Evolutionary conservation across 2,888 invertebrate species (phyloP).

Genomic region (Anticlea derivata): DNA sequence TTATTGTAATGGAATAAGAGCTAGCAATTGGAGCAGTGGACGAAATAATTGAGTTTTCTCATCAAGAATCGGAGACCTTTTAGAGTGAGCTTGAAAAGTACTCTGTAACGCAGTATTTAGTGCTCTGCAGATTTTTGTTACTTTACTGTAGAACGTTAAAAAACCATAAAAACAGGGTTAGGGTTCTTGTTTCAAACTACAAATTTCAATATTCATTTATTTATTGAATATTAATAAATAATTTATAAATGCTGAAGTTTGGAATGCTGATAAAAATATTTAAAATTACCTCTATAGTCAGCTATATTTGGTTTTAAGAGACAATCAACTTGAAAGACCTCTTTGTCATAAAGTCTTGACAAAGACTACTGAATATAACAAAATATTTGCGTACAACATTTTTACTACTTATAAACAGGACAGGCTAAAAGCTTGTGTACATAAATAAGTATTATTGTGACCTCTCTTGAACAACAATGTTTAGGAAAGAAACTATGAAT

Average conservation of each 20-base stretch:
- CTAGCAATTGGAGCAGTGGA: conserved; percentile 34
- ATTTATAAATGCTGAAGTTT: too few species aligned
- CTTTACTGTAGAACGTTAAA: not conserved
- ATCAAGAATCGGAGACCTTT: conserved; percentile 37
- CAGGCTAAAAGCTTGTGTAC: conserved; percentile 11
- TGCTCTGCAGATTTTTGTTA: conserved; percentile 5
- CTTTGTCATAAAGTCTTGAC: conserved; percentile 6
- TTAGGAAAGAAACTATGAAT: not conserved
- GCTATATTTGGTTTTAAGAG: conserved; percentile 11
- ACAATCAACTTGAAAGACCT: conserved; percentile 7
- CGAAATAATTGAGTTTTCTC: conserved; percentile 44
- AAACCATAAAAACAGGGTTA: too few species aligned
- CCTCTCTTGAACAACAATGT: not conserved
- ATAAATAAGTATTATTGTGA: conserved; percentile 12
- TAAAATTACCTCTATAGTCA: not conserved
- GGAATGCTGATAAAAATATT: not conserved
- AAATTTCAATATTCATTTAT: too few species aligned
- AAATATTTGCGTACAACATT: conserved; percentile 11
- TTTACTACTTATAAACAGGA: conserved; percentile 14
- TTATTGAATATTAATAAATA: not conserved
- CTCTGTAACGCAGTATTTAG: conserved; percentile 23
- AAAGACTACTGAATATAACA: conserved; percentile 16
- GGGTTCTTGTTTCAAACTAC: too few species aligned
- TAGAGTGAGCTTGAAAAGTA: conserved; percentile 26
- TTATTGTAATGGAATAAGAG: conserved; percentile 42